Conservation (phyloP, 2,797 vertebrate genomes). For the Poecilia gillii region DNA sequence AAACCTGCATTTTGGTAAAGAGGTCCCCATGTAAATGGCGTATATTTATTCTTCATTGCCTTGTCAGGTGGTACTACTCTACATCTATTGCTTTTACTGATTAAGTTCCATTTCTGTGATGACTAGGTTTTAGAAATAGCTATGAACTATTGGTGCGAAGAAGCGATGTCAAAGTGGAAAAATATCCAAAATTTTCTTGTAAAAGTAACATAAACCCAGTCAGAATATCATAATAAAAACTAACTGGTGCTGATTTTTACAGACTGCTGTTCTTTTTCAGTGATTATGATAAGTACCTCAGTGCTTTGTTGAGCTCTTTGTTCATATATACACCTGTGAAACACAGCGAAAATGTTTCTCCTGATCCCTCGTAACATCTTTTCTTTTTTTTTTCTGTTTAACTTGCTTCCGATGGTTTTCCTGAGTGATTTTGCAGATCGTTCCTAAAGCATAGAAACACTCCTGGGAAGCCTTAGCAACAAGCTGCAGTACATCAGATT, state of each 20-base stretch:
- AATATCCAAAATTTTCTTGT: not conserved
- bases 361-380: not conserved
- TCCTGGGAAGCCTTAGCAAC: slow-evolving; percentile 1
- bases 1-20: not conserved
- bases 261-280: not conserved
- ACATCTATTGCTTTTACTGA: not conserved
- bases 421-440: not conserved
- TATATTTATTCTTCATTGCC: not conserved
- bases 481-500: slow-evolving; percentile 1
- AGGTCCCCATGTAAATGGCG: not conserved
- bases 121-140: not conserved
- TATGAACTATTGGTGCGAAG: not conserved
- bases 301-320: not conserved
- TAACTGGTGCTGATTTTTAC: not conserved
- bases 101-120: not conserved
- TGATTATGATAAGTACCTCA: not conserved
- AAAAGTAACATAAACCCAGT: not conserved
- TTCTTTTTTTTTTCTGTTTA: not conserved
- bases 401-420: not conserved
- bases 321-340: not conserved
- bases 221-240: not conserved
- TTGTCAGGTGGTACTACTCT: not conserved
- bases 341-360: not conserved
- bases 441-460: not conserved
- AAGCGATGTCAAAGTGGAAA: not conserved